A percentile compares a stretch with the other conserved stretches of the same genome.
These are phyloP conservation scores for Eupsittula cactorum DNA, from an alignment of 2,113 vertebrate species.

Conservation along the genomic window DNA sequence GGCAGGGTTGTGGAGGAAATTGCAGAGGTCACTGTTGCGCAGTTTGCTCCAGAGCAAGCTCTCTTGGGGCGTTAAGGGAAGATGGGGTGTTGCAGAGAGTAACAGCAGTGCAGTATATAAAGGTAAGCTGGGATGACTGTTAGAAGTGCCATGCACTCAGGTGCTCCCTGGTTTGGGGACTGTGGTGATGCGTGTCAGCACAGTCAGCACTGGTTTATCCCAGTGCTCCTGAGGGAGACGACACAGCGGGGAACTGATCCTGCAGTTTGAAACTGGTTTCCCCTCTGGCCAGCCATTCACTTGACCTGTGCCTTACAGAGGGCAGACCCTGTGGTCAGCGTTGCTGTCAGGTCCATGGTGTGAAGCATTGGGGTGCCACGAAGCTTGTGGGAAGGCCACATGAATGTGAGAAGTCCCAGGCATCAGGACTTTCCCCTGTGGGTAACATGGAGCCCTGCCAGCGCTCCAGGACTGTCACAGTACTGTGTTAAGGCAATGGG, in stretches of 20 bases:
- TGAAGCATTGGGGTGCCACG: not conserved
- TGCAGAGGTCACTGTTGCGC: rapidly evolving
- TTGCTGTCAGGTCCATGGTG: rapidly evolving
- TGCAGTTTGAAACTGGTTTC: not conserved
- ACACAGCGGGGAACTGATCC: not conserved
- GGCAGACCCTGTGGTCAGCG: not conserved
- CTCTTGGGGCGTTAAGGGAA: not conserved
- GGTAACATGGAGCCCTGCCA: not conserved
- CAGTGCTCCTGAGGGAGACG: not conserved
- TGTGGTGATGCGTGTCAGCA: not conserved
- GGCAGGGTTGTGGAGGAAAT: not conserved
- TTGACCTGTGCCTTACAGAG: not conserved
- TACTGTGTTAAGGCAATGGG: not conserved
- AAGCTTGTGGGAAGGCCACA: not conserved
- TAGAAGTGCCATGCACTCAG: not conserved
- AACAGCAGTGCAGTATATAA: rapidly evolving
- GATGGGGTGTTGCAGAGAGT: not conserved
- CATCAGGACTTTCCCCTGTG: not conserved
- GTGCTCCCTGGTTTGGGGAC: not conserved
- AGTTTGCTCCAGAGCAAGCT: not conserved
- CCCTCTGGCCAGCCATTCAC: not conserved
- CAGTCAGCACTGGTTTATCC: not conserved
- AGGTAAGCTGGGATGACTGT: not conserved
- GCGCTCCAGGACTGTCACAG: rapidly evolving
- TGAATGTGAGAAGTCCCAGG: not conserved